Evolutionary conservation across 2,113 vertebrate genomes (phyloP), one percentile per base, ranked within the genome.

Genomic region (Corynorhinus townsendii): DNA sequence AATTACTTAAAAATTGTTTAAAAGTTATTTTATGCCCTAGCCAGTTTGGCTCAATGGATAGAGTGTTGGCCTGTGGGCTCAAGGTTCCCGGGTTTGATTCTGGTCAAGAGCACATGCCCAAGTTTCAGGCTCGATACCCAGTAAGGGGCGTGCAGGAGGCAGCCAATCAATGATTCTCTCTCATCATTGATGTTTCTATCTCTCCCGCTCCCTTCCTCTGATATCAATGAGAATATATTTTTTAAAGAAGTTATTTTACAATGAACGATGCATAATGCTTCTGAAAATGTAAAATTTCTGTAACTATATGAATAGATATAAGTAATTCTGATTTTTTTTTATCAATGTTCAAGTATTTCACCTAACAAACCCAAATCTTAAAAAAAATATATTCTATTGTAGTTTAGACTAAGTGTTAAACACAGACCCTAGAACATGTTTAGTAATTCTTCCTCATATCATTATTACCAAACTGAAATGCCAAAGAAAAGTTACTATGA

Each of bases 221-320:
- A 62, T 28, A 62, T 28, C 24, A 62, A 62, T 62, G 5, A 59
- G 26, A 59, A 59, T 15, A 14, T 11, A 24, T 62, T 62, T 59
- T 62, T 62, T 49, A 3, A 47, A 40, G 45, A 79, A 56, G 54
- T 64, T 45, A 38, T 24, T 89, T 80, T 35, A 33, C 90, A 93
- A 76, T 49, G 49, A 71, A 5, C 38, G 86, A 56, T 75, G 47
- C 19, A 64, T 71, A 38, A 33, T 45, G 45, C 4, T 54, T 89
- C 22, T 92, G 16, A 95, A 88, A 95, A 85, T 68, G 9, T 82
- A 95, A 79, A 95, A 85, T 81, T 91, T 93, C 56, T 80, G 4
- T 90, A 92, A 38, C 43, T 82, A 12, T 77, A 83, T 77, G 11
- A 87, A 43, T 22, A 91, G 66, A 43, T 86, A 24, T 30, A n/a